Base-by-base conservation (phyloP, 2,113 vertebrate genomes). In the Trinectes maculatus region DNA sequence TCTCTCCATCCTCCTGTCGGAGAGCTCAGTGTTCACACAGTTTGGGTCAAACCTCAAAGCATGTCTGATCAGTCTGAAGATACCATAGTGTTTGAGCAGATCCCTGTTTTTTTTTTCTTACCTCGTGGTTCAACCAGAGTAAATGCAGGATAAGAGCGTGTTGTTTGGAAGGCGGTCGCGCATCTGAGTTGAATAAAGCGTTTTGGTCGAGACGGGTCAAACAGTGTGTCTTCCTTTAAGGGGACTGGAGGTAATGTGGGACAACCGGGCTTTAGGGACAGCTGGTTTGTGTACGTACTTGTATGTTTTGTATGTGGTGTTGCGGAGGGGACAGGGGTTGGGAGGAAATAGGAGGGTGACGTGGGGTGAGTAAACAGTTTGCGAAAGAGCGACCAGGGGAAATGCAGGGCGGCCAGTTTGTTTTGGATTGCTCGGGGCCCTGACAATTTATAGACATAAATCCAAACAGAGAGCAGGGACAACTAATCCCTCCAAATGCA, bases 391-490 rank as follows among this genome's bases (percentile, higher is more conserved):
- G 65, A 71, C 52, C 24, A 58, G 57, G 57, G 70, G 63, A 88
- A 85, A 81, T 76, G 29, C 83, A 79, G 73, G 75, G 71, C 53
- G 63, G 54, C 69, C 49, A 44, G 82, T 83, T 92, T 89, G 85
- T 83, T 89, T 91, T 89, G 83, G 74, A 81, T 82, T 16, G 78
- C 83, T 77, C 29, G 33, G 56, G 81, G 71, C 65, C 60, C 39
- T 54, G 63, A 68, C 71, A 84, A 79, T 88, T 90, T 80, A 81
- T 78, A 87, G 85, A 87, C 86, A 88, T 83, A 85, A 91, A 89
- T 89, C 79, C 82, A 92, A 92, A 91, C 89, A 90, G 51, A 37
- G 51, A 62, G 66, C 44, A 12, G 74, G 78, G 80, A 87, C 75
- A 46, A 65, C 81, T 84, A 89, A 91, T 91, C 82, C 76, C 76